Evolutionary conservation across 1,140 invertebrate genomes (phyloP), one percentile per base, ranked within the genome.

Genomic region (Megalonaias nervosa): DNA sequence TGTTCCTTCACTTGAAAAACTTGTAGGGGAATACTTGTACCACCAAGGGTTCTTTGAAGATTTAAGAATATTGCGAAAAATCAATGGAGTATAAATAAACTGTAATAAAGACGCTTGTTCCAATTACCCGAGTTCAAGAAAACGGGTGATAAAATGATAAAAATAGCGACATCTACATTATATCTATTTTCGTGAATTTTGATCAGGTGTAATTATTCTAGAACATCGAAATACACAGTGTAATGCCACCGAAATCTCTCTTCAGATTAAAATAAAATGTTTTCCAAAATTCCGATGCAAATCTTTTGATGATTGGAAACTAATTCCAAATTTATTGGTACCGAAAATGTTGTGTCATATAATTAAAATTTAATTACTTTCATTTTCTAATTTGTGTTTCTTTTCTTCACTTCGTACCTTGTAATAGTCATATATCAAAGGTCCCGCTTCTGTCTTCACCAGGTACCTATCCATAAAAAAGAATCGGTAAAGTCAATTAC

Each of bases 361-460:
- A n/a, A 14, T 72, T 60, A 60, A 14, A 61, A 12, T 23, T 3
- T 17, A 56, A 62, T 21, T 31, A 21, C 21, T 26, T 31, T 56
- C 48, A 55, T 64, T 31, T 56, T 21, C 19, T 17, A 72, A 66
- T 59, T 17, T 58, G 70, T 14, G 15, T 21, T 38, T 26, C 38
- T 12, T 59, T 48, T 6, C 38, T 48, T 19, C 23, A 74, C 48
- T 16, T 58, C 77, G 71, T 71, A 86, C 85, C 82, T 85, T 86
- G 65, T 82, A 86, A 73, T 80, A 86, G 76, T 86, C 84, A 69
- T 78, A 85, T 48, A 86, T 84, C 6, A 85, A 70, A 38, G 85
- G 84, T 15, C 84, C 84, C 0, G 81, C 80, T 16, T 86, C 85
- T 6, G 84, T 82, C 11, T 80, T 67, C 16, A 80, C 69, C 19